phyloP scores from a whole-genome alignment of 2,888 invertebrate species.

The Pasiphila rectangulata region DNA sequence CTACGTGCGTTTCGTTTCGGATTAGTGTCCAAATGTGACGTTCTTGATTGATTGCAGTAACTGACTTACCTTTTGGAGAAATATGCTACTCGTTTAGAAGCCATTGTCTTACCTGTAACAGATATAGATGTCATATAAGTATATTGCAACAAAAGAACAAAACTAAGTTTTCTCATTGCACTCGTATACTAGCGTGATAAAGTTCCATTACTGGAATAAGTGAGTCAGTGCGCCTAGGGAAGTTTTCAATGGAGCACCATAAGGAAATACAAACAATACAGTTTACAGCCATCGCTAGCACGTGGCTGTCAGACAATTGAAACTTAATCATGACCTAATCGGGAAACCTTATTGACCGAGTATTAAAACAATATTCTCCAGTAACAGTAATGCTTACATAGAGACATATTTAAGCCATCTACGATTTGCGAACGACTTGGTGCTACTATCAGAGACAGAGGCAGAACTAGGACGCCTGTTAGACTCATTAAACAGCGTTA shows the following conservation, averaged over 20 bases:
- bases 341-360: not conserved
- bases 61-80: conserved; percentile 63
- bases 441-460: no score
- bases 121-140: conserved; percentile 48
- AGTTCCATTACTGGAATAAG: not conserved
- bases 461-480: no score
- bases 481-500: no score
- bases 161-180: no score
- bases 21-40: conserved; percentile 18
- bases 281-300: conserved; percentile 6
- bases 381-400: no score
- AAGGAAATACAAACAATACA: conserved; percentile 1
- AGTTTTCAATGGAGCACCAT: conserved; percentile 5
- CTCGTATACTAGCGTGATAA: no score
- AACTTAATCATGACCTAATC: conserved; percentile 25
- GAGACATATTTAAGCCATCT: no score
- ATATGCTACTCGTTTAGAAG: conserved; percentile 71
- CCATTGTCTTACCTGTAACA: conserved; percentile 78
- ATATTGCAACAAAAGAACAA: no score
- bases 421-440: no score
- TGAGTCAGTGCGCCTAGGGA: conserved; percentile 1
- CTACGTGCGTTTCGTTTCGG: conserved; percentile 7
- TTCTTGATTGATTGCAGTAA: conserved; percentile 53
- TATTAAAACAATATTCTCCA: no score
- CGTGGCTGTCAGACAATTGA: conserved; percentile 25